These are phyloP conservation scores for Pomacea maculata DNA, from an alignment of 1,140 invertebrate genomes.

Conservation along the genomic window DNA sequence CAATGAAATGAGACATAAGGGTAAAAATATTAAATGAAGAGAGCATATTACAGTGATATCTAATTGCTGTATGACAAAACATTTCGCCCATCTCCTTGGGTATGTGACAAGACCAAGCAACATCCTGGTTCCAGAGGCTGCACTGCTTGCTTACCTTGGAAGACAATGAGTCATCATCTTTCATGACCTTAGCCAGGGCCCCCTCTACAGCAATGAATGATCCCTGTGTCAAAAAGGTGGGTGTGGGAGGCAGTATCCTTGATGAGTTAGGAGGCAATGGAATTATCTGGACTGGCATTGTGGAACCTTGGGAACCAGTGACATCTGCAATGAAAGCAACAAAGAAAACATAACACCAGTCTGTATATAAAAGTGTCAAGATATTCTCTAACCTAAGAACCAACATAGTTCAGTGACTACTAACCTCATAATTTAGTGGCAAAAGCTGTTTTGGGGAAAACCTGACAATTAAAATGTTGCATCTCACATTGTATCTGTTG, in stretches of 20 bases:
- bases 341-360: not conserved
- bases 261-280: constrained; percentile 33
- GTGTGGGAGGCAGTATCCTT: constrained; percentile 31
- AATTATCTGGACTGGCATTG: constrained; percentile 19
- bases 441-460: not conserved
- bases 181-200: constrained; percentile 24
- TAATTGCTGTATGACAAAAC: too few relatives aligned
- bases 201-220: constrained; percentile 33
- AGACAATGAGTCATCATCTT: constrained; percentile 11
- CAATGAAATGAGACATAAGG: too few relatives aligned
- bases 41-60: too few relatives aligned
- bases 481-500: not conserved
- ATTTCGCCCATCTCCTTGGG: too few relatives aligned
- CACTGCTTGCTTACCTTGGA: constrained; percentile 28
- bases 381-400: too few relatives aligned
- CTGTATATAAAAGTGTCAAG: too few relatives aligned
- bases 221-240: constrained; percentile 44
- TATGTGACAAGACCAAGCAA: too few relatives aligned
- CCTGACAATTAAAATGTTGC: not conserved
- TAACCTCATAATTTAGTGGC: too few relatives aligned
- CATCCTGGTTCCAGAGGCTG: too few relatives aligned
- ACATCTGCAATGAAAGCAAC: not conserved
- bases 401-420: too few relatives aligned
- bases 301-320: not conserved
- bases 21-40: too few relatives aligned